Evolutionary conservation across 2,113 vertebrate species (phyloP).

Genomic region (Petromus typicus): DNA sequence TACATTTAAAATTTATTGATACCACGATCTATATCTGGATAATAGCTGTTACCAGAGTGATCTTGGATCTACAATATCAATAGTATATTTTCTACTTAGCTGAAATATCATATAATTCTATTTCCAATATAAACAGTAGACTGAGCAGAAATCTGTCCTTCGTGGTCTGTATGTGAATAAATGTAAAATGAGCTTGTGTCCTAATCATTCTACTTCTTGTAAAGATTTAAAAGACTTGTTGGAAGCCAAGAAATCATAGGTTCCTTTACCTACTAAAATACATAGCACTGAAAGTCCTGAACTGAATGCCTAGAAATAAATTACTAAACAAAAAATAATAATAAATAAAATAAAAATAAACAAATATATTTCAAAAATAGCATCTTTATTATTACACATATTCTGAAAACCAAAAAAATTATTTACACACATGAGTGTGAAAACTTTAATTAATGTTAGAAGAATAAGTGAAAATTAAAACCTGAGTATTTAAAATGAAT

Average conservation of each 20-base stretch:
- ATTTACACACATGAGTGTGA: neutral
- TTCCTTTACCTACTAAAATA: neutral
- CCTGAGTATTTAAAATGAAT: neutral
- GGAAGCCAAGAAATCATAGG: neutral
- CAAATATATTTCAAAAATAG: neutral
- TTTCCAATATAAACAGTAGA: neutral
- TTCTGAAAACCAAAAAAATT: neutral
- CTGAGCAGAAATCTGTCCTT: neutral
- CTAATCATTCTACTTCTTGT: neutral
- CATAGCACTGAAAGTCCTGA: neutral
- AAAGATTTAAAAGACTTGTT: neutral
- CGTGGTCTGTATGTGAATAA: neutral
- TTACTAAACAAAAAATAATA: neutral
- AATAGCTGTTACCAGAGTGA: neutral
- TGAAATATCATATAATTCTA: neutral
- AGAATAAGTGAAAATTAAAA: neutral
- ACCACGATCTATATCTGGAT: neutral
- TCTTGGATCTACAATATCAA: neutral
- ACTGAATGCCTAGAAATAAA: neutral
- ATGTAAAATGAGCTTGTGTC: neutral
- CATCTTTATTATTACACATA: neutral
- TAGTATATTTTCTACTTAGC: neutral
- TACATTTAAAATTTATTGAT: neutral
- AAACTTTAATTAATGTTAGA: neutral
- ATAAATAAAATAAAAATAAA: too few relatives aligned